A percentile compares a stretch with the other conserved stretches of the same genome.
These are phyloP conservation scores for Lepidurus couesii DNA, from an alignment of 1,140 invertebrate species.

Conservation along the genomic window DNA sequence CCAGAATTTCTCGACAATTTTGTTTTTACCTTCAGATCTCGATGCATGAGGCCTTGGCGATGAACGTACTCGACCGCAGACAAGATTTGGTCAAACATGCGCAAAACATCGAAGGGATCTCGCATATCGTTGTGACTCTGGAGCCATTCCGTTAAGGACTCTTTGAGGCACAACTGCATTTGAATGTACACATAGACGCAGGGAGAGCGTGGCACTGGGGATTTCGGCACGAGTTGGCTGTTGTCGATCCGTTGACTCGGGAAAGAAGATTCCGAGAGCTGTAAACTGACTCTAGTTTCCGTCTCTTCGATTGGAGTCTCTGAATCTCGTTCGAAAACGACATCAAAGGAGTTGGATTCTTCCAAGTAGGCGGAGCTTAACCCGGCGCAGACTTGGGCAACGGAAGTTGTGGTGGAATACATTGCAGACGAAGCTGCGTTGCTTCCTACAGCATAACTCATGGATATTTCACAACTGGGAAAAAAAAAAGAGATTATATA, in stretches of 20 bases:
- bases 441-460: not conserved
- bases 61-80: constrained; percentile 94
- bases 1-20: not conserved
- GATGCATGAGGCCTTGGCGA: constrained; percentile 80
- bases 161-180: constrained; percentile 88
- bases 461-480: not conserved
- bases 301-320: not conserved
- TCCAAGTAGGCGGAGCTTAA: not conserved
- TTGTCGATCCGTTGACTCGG: no score
- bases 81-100: constrained; percentile 87
- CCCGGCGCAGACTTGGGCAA: not conserved
- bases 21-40: constrained; percentile 78
- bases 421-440: not conserved
- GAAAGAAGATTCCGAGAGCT: not conserved
- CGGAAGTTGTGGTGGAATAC: not conserved
- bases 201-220: not conserved
- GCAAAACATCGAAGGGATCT: constrained; percentile 53
- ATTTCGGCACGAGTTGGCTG: not conserved
- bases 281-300: not conserved
- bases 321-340: not conserved
- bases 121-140: constrained; percentile 45
- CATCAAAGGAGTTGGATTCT: not conserved
- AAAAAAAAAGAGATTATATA: not conserved
- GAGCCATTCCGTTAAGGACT: constrained; percentile 88
- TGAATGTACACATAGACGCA: constrained; percentile 83